A percentile compares a stretch with the other conserved stretches of the same genome.
Evolutionary conservation across 1,140 invertebrate species (phyloP).

Genomic region (Lineus longissimus): DNA sequence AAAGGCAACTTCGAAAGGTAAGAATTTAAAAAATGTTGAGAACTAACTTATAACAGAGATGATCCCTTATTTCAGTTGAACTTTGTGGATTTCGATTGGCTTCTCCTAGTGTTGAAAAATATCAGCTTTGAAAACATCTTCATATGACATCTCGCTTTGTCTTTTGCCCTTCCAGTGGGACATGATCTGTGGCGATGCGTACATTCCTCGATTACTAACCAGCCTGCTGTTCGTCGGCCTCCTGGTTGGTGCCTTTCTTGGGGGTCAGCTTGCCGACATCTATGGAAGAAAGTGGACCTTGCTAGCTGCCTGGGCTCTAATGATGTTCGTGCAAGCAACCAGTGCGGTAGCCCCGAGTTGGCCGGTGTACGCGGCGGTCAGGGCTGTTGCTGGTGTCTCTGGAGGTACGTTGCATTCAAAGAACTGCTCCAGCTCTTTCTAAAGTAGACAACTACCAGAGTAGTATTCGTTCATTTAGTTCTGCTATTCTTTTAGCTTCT

Average conservation of each 20-base stretch:
- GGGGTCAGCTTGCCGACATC: constrained; percentile 37
- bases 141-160: too few relatives aligned
- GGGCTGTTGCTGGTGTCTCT: constrained; percentile 33
- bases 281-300: constrained; percentile 35
- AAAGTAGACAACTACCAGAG: too few relatives aligned
- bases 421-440: too few relatives aligned
- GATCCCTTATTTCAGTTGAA: too few relatives aligned
- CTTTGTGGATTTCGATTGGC: too few relatives aligned
- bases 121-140: too few relatives aligned
- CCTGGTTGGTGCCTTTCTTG: constrained; percentile 32
- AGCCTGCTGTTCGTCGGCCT: constrained; percentile 40
- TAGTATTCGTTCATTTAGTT: neutral
- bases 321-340: constrained; percentile 26
- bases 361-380: constrained; percentile 33
- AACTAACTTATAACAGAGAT: too few relatives aligned
- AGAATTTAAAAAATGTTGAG: too few relatives aligned
- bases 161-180: constrained; percentile 30
- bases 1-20: too few relatives aligned
- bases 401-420: constrained; percentile 8
- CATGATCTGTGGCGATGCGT: constrained; percentile 26
- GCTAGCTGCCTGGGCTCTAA: constrained; percentile 25
- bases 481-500: too few relatives aligned
- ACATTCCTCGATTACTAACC: constrained; percentile 28
- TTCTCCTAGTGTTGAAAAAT: too few relatives aligned
- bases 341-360: constrained; percentile 30